Base-by-base conservation (phyloP, 2,888 invertebrate genomes). In the Mimumesa dahlbomi region DNA sequence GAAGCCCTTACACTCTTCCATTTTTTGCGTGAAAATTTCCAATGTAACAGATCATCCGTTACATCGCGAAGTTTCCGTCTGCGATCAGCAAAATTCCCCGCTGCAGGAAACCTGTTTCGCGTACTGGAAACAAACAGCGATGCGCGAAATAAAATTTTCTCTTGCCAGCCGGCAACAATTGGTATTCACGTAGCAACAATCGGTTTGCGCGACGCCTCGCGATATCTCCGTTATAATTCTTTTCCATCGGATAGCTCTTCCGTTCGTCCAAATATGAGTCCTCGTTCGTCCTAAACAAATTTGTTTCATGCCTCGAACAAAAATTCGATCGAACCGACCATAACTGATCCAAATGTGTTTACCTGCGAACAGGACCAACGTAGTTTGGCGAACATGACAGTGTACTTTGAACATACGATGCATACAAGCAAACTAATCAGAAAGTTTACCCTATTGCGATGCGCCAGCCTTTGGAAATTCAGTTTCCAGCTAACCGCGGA, bases 301-400 rank as follows among this genome's bases (percentile, higher is more conserved):
- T n/a, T n/a, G n/a, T n/a, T n/a, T n/a, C n/a, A n/a, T n/a, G n/a
- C n/a, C n/a, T n/a, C n/a, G n/a, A n/a, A n/a, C n/a, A n/a, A n/a
- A n/a, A n/a, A n/a, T n/a, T n/a, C n/a, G n/a, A 40, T 29, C 13
- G 25, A 25, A 29, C 3, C 11, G 16, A 29, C 29, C 29, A 16
- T 29, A 29, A 46, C 29, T 46, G 22, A n/a, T 11, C 14, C 29
- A 29, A 46, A 46, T 29, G 29, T 46, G 9, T 29, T 29, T 29
- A 46, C 46, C 29, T 11, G 46, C 14, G 29, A 40, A 40, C 9
- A 9, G 13, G 29, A 25, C 6, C 6, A 29, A 9, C 16, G 13
- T 29, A 46, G 46, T 46, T 40, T 46, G 13, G 29, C 18, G 14
- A 29, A 46, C 46, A 46, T 14, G 46, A 14, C 25, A 46, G 29